Base-by-base conservation (phyloP, 53 echinoderm and acorn worm species). In the Apostichopus leukothele region DNA sequence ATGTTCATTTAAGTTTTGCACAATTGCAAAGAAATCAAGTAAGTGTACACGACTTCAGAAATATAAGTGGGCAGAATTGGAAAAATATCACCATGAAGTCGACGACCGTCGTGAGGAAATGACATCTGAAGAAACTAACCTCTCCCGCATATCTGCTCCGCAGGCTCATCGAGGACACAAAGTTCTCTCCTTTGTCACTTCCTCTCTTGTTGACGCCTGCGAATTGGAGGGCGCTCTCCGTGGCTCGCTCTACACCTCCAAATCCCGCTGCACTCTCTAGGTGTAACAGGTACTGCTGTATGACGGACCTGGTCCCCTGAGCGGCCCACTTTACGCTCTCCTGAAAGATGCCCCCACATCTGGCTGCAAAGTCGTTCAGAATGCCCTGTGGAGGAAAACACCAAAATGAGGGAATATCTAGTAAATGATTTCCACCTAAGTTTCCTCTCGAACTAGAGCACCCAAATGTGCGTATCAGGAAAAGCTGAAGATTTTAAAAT, bases 281-380 rank as follows among this genome's bases (percentile, higher is more conserved):
- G 73, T 94, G 88, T n/a, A 95, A 92, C 52, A 95, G 87, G 90
- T 97, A 97, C 92, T 97, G 97, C 73, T 97, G 97, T 75, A 97
- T 92, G 86, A 91, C 90, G 19, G 97, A 97, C 50, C 97, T 90
- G 9, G 97, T 95, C 22, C 92, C 93, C 13, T 92, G 91, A 50
- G 97, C 87, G 0, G 97, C 95, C 97, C 97, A 97, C 89, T 97
- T 97, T 71, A 93, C 94, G 0, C 95, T 95, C 86, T 97, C 97
- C 67, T 95, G 95, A 88, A 97, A 97, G 83, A 97, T 95, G 18
- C 95, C 97, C 9, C 95, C 97, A 63, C 97, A 97, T 3, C 97
- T 92, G 50, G 97, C 95, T 5, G 95, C 92, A 90, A 97, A 97
- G 68, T 97, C 97, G 9, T 90, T 88, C 75, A 97, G 71, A 52